phyloP scores from a whole-genome alignment of 2,113 vertebrate genomes.

The Sclerurus mexicanus region DNA sequence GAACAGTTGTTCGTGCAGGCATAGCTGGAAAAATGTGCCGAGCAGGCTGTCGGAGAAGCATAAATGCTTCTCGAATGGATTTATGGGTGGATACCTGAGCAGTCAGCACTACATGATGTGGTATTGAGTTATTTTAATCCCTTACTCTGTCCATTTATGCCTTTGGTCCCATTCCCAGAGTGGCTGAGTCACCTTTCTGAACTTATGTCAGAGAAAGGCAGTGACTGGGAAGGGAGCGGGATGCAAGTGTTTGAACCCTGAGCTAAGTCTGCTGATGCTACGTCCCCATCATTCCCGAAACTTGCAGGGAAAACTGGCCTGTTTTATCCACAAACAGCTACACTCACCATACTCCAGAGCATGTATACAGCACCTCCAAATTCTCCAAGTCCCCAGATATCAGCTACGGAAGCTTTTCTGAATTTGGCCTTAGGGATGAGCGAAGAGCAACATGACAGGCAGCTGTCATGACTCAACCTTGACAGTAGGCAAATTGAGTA shows the following conservation, averaged over 20 bases:
- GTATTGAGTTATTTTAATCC: conserved; percentile 39
- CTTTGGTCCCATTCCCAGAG: conserved; percentile 45
- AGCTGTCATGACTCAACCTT: background rate
- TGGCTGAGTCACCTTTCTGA: conserved; percentile 32
- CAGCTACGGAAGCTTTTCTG: background rate
- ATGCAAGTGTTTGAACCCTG: accelerated
- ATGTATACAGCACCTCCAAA: background rate
- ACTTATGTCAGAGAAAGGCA: background rate
- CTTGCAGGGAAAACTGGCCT: background rate
- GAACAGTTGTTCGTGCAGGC: background rate
- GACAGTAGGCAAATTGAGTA: background rate
- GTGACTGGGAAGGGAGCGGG: background rate
- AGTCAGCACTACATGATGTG: conserved; percentile 17
- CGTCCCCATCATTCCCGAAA: background rate
- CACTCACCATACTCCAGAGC: background rate
- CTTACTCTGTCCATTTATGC: conserved; percentile 25
- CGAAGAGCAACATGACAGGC: background rate
- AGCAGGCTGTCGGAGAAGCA: background rate
- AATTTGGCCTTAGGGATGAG: background rate
- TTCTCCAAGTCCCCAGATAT: background rate
- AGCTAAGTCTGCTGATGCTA: accelerated
- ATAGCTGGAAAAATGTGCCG: background rate
- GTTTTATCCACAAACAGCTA: background rate
- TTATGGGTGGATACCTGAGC: conserved; percentile 32
- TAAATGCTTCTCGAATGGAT: background rate